A percentile compares a stretch with the other conserved stretches of the same genome.
Conservation (phyloP, 2,888 invertebrate genomes). For the Gryllus longicercus region DNA sequence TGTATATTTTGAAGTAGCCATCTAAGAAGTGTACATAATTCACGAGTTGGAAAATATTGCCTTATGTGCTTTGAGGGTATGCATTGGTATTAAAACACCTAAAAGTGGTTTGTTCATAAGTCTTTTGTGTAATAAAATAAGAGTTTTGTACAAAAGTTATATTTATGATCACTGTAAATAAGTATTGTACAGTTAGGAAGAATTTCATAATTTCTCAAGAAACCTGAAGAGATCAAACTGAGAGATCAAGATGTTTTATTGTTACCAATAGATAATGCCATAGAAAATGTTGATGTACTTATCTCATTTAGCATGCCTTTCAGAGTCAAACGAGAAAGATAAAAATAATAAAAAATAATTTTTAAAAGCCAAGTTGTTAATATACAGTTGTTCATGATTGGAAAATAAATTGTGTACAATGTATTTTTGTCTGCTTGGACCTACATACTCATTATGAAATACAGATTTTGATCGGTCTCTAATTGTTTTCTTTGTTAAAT, state of each 20-base stretch:
- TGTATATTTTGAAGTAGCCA: background rate
- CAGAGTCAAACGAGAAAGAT: background rate
- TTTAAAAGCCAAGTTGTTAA: background rate
- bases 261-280: constrained; percentile 7
- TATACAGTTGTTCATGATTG: background rate
- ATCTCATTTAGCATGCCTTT: background rate
- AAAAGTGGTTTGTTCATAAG: background rate
- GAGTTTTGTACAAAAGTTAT: constrained; percentile 6
- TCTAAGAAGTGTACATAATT: background rate
- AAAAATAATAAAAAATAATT: background rate
- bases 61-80: background rate
- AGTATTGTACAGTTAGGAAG: background rate
- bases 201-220: background rate
- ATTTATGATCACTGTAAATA: constrained; percentile 17
- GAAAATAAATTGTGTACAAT: constrained; percentile 17
- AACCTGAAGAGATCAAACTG: background rate
- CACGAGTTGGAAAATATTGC: background rate
- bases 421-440: background rate
- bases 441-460: too few relatives aligned
- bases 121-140: background rate
- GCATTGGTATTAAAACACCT: constrained; percentile 3
- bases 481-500: too few relatives aligned
- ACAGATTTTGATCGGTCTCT: too few relatives aligned
- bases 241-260: background rate
- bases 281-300: background rate